phyloP scores from a whole-genome alignment of 2,113 vertebrate genomes.

The Salvelinus alpinus region DNA sequence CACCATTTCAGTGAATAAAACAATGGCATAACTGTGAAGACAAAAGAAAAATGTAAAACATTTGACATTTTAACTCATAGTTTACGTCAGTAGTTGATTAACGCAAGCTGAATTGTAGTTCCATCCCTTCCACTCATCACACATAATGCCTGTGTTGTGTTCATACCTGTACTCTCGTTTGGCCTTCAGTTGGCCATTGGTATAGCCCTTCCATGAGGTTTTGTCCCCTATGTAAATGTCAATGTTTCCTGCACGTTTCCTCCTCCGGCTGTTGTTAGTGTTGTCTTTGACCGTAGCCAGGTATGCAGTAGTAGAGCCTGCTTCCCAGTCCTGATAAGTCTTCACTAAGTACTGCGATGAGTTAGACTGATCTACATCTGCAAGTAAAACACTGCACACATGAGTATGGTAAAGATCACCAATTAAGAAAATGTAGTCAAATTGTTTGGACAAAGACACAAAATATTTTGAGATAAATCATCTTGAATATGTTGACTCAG shows the following conservation, averaged over 20 bases:
- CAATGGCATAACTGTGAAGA: constrained; percentile 25
- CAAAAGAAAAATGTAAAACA: background rate
- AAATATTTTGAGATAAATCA: background rate
- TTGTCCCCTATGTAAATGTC: constrained; percentile 30
- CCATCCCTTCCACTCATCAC: background rate
- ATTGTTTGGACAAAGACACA: background rate
- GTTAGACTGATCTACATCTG: constrained; percentile 10
- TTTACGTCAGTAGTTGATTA: no score
- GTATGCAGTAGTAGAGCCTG: background rate
- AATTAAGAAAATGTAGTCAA: background rate
- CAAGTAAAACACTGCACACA: background rate
- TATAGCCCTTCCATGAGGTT: constrained; percentile 9
- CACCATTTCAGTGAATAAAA: fast-evolving
- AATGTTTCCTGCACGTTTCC: background rate
- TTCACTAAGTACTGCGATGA: constrained; percentile 7
- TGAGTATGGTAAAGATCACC: background rate
- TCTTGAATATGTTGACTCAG: background rate
- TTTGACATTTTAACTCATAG: no score
- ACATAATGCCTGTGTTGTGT: background rate
- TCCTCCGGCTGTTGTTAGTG: fast-evolving
- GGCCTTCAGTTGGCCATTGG: constrained; percentile 49
- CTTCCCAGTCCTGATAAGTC: constrained; percentile 47
- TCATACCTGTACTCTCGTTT: constrained; percentile 61
- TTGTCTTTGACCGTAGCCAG: constrained; percentile 47
- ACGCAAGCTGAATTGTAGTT: no score